Conservation (phyloP, 1,140 invertebrate species). For the Conus betulinus region DNA sequence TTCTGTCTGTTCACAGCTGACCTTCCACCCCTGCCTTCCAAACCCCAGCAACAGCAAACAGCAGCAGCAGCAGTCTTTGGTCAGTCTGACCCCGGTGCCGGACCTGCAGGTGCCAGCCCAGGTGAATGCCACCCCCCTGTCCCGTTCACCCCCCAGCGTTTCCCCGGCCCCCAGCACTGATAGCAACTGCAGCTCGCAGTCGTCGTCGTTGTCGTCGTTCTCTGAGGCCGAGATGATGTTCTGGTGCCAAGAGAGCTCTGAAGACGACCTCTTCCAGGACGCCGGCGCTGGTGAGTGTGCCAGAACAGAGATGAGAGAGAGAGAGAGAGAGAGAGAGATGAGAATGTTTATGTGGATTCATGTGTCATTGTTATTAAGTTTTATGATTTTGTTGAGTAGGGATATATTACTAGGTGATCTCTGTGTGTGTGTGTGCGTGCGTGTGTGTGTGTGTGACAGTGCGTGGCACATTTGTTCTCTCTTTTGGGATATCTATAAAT, state of each 20-base stretch:
- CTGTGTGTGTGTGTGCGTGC: conserved; percentile 18
- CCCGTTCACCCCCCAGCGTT: background rate
- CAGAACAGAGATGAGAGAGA: background rate
- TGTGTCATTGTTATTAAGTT: too few relatives aligned
- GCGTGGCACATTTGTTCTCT: too few relatives aligned
- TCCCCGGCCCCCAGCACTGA: background rate
- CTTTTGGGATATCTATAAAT: too few relatives aligned
- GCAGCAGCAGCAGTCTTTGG: background rate
- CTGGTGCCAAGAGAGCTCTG: background rate
- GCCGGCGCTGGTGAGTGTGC: background rate
- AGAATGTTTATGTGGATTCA: too few relatives aligned
- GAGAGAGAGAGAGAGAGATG: background rate
- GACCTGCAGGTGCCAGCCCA: background rate
- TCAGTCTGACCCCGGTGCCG: too few relatives aligned
- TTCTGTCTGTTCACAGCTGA: background rate
- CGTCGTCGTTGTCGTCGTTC: background rate
- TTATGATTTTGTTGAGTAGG: background rate
- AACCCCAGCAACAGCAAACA: background rate
- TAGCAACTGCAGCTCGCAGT: background rate
- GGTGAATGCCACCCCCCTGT: background rate
- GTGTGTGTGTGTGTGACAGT: background rate
- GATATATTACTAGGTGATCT: background rate
- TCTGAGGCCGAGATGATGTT: background rate
- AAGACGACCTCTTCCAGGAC: background rate
- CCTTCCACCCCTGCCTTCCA: background rate